These are phyloP conservation scores for Spisula solida DNA, from an alignment of 2,888 invertebrate genomes.

Conservation along the genomic window DNA sequence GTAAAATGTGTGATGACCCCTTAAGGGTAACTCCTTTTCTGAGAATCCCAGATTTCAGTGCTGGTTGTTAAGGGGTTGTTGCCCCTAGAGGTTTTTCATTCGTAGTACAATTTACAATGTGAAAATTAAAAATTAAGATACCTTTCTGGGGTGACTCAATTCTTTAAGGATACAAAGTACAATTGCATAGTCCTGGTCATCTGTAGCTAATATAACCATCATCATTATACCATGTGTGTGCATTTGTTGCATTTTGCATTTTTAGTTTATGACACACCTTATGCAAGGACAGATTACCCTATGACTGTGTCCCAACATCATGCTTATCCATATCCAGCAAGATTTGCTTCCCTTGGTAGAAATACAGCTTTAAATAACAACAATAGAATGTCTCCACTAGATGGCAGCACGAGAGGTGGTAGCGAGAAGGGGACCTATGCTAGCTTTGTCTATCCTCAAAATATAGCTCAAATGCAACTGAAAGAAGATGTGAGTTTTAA, in stretches of 20 bases:
- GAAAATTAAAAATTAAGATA: too few species aligned
- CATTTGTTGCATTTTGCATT: conserved; percentile 45
- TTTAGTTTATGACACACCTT: conserved; percentile 70
- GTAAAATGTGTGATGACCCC: neutral
- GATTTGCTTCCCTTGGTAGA: conserved; percentile 65
- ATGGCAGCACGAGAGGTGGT: conserved; percentile 43
- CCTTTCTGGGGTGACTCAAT: too few species aligned
- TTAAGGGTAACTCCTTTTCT: neutral
- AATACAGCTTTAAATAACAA: conserved; percentile 36
- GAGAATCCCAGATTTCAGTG: too few species aligned
- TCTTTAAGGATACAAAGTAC: too few species aligned
- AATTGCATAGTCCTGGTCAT: neutral
- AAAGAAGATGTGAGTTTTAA: conserved; percentile 71
- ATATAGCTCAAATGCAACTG: conserved; percentile 47
- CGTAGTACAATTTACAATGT: too few species aligned
- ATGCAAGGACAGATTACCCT: conserved; percentile 56
- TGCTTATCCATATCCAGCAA: conserved; percentile 56
- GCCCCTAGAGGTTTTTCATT: too few species aligned
- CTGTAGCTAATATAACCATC: neutral
- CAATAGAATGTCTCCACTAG: conserved; percentile 51
- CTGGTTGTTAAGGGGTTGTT: too few species aligned
- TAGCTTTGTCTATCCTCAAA: conserved; percentile 57
- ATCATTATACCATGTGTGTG: conserved; percentile 6
- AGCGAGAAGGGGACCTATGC: conserved; percentile 65
- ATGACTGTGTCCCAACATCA: conserved; percentile 49